Evolutionary conservation across 2,888 invertebrate species (phyloP).

Genomic region (Antitype chi): DNA sequence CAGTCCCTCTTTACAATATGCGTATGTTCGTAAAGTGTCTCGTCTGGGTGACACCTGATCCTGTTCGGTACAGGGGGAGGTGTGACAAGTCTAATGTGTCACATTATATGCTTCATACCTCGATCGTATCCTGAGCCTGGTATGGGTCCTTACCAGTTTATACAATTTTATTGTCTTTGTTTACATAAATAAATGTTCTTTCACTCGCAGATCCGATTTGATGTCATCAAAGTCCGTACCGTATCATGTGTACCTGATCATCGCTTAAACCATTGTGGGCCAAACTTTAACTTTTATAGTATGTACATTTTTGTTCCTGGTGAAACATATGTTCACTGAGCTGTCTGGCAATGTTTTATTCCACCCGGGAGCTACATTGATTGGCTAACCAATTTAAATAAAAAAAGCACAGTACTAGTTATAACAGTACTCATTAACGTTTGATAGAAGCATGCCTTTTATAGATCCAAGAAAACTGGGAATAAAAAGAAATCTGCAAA

Average conservation of each 20-base stretch:
- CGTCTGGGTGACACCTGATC: slow-evolving; percentile 49
- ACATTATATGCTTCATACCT: slow-evolving; percentile 68
- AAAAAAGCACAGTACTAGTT: no score
- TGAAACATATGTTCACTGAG: not conserved
- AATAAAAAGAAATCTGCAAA: not conserved
- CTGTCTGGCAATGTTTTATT: not conserved
- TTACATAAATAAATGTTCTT: not conserved
- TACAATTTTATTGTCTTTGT: not conserved
- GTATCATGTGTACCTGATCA: not conserved
- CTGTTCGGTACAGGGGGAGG: slow-evolving; percentile 39
- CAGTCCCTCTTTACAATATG: slow-evolving; percentile 26
- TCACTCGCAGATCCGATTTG: not conserved
- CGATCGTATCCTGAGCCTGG: slow-evolving; percentile 18
- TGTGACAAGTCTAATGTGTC: slow-evolving; percentile 56
- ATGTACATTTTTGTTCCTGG: no score
- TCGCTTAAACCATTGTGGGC: not conserved
- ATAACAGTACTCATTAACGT: not conserved
- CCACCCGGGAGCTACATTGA: no score
- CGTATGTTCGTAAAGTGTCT: slow-evolving; percentile 42
- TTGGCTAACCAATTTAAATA: no score
- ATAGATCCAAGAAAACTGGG: not conserved
- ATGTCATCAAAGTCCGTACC: not conserved
- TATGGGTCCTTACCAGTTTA: slow-evolving; percentile 33
- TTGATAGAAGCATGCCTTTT: not conserved
- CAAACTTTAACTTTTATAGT: not conserved